Conservation (phyloP, 2,113 vertebrate species). For the Galeopterus variegatus region DNA sequence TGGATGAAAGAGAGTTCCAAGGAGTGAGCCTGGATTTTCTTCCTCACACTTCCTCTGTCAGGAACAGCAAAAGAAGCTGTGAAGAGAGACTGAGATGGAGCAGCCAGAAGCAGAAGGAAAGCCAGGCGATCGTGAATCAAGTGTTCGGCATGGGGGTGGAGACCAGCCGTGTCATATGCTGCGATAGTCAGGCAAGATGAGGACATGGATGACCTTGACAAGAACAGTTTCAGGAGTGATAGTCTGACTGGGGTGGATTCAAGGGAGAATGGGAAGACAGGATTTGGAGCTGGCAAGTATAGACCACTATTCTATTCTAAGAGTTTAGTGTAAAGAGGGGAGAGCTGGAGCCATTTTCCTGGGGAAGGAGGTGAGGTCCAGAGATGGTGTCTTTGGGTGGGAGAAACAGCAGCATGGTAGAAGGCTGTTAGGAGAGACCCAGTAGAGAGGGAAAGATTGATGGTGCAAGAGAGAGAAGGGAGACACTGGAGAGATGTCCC, state of each 20-base stretch:
- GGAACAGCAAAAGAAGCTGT: background rate
- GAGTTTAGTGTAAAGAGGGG: background rate
- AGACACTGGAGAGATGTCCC: background rate
- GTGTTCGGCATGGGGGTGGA: background rate
- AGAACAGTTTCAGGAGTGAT: background rate
- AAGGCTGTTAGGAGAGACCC: background rate
- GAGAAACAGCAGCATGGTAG: background rate
- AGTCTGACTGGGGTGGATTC: background rate
- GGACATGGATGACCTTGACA: background rate
- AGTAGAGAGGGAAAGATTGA: background rate
- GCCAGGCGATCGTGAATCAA: background rate
- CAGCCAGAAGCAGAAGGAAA: background rate
- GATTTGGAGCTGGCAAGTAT: background rate
- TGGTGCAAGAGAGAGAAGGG: background rate
- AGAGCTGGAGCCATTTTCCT: background rate
- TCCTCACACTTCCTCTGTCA: background rate
- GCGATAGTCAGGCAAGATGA: background rate
- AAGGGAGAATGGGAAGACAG: background rate
- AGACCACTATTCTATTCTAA: no score
- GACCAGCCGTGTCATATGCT: fast-evolving
- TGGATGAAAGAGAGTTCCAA: background rate
- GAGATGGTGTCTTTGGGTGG: background rate
- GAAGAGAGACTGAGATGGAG: background rate
- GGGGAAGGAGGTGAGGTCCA: background rate
- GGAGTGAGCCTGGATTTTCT: background rate